Base-by-base conservation (phyloP, 2,888 invertebrate genomes). In the Cremastinae sp. region DNA sequence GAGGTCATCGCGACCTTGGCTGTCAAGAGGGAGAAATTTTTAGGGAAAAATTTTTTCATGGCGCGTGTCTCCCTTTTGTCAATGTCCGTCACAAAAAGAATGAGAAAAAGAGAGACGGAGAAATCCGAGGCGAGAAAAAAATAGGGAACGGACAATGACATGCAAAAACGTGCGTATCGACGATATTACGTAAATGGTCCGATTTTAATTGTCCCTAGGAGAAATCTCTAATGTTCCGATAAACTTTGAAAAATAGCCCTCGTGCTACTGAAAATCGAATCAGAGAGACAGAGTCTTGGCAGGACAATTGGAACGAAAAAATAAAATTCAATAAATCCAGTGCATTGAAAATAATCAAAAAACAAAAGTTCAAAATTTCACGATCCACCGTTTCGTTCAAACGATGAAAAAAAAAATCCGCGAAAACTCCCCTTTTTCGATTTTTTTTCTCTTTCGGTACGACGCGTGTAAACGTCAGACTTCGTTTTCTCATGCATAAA, bases 1-100 rank as follows among this genome's bases (percentile, higher is more conserved):
- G 81, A 84, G 86, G 83, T 85, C 85, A 81, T 51, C 69, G 81
- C 79, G 86, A 87, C 87, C 87, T 88, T 87, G 85, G 81, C 81
- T 76, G 75, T 78, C 79, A 78, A 61, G 70, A 45, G 69, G 70
- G 82, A 81, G 22, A 71, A 45, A 74, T 83, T 86, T 87, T 85
- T 82, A 64, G 81, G 82, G 84, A 86, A 88, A 87, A 86, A 83
- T 79, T 47, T 56, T 45, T 55, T 16, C 65, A 51, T 72, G 72
- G 61, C 73, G 71, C 73, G 64, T 65, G 70, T 70, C 73, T 69
- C 41, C 55, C 59, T 55, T 62, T 56, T 43, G 55, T 68, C 35
- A 53, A n/a, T 51, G 43, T 35, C 37, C 53, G 45, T 41, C 28
- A 41, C 68, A 61, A 70, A 70, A n/a, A n/a, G 51, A 53, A 43